Conservation (phyloP, 2,888 invertebrate genomes). For the Listrodromus nycthemerus region DNA sequence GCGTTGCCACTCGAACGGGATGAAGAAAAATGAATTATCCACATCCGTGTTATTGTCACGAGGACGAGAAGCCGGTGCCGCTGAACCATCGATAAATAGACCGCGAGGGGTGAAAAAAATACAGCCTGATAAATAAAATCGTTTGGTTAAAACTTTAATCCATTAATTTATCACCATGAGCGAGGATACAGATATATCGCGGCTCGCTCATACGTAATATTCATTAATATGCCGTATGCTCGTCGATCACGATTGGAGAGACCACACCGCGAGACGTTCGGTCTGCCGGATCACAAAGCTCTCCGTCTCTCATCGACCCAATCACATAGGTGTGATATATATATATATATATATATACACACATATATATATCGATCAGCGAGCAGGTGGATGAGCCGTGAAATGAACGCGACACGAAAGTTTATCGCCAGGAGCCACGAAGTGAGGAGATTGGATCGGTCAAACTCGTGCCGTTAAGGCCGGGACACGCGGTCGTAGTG, state of each 20-base stretch:
- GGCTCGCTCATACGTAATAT: slow-evolving; percentile 37
- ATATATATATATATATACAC: neutral
- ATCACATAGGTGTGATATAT: slow-evolving; percentile 18
- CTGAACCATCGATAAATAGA: no score
- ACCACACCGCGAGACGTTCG: slow-evolving; percentile 38
- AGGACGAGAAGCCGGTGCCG: no score
- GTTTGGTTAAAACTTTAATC: slow-evolving; percentile 32
- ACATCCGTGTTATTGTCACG: no score
- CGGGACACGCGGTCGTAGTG: slow-evolving; percentile 12
- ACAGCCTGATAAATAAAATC: slow-evolving; percentile 31
- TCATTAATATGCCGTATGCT: slow-evolving; percentile 35
- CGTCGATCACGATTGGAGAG: slow-evolving; percentile 16
- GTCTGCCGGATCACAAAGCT: slow-evolving; percentile 27
- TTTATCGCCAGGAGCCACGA: slow-evolving; percentile 6
- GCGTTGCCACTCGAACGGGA: no score
- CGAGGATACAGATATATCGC: neutral
- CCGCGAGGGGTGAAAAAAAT: neutral
- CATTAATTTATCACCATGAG: slow-evolving; percentile 29
- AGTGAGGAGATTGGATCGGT: slow-evolving; percentile 1
- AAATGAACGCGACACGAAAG: slow-evolving; percentile 7
- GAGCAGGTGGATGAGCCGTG: slow-evolving; percentile 33
- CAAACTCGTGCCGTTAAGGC: slow-evolving; percentile 3
- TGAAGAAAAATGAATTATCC: no score
- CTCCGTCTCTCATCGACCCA: neutral
- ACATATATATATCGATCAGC: no score